Base-by-base conservation (phyloP, 2,797 vertebrate genomes). In the Sarcoramphus papa region DNA sequence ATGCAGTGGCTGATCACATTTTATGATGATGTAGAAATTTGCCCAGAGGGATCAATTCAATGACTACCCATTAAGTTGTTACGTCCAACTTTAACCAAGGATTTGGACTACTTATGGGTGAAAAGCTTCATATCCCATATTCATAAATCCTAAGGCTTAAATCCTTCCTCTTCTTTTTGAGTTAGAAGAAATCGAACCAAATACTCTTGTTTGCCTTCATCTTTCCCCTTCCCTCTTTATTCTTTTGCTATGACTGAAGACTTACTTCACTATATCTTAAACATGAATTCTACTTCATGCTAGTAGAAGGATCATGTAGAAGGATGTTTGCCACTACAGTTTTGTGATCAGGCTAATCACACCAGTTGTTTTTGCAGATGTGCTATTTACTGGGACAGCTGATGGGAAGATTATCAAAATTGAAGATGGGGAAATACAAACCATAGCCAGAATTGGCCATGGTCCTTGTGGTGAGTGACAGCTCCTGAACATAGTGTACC, bases 401-500 rank as follows among this genome's bases (percentile, higher is more conserved):
- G 99, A 99, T 90, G 99, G 99, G 85, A 98, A 98, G 95, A 98
- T 99, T 57, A 64, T 99, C 62, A 99, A 99, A 98, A 98, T 99
- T 95, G 98, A 99, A 82, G 99, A 99, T 83, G 99, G 97, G 14
- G 98, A 98, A 82, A 91, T 99, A 86, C 96, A 98, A 88, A 98
- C 98, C 8, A 62, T 99, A 89, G 97, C 99, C 47, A 98, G 97
- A 79, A 98, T 99, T 41, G 99, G 99, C 33, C 98, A 97, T 2
- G 98, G 95, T 25, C 98, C 99, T 2, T 99, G 99, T 97, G 99
- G 99, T 99, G 98, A 99, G 98, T 96, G 62, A 6, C 73, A 64
- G 30, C 14, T 86, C 12, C 43, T 91, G 81, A 77, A 20, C 13
- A 40, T 7, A 37, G 4, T 3, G 22, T 93, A 9, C 31, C 19